Evolutionary conservation across 2,797 vertebrate genomes (phyloP), one percentile per base, ranked within the genome.

Genomic region (Gymnoscopelus microlampas): DNA sequence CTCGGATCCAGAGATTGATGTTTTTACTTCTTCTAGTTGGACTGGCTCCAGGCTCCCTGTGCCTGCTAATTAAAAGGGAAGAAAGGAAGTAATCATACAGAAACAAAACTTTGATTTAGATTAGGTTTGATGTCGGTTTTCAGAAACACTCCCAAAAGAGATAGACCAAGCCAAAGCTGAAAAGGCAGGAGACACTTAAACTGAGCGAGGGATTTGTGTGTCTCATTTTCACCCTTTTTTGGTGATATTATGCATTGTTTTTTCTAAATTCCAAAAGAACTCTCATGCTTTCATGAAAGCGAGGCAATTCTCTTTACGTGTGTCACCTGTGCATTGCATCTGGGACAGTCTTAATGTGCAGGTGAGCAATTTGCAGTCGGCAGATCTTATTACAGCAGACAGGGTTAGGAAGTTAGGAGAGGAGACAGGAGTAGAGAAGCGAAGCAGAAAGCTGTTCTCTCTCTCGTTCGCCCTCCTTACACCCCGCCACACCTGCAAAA

Each of bases 21-120:
- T 76, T 71, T 79, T 78, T 75, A 77, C 77, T 69, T 77, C 78
- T 74, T 73, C 35, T 44, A 53, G 47, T 60, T 50, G 66, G 70
- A 68, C 60, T 14, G 39, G 68, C 44, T 53, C 55, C 61, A 69
- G 53, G 49, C 63, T 71, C 50, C 23, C 62, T 68, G 35, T 65
- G 66, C 23, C 70, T 71, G 58, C 72, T 79, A 73, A 81, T 79
- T 79, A 72, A 71, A 53, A 67, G 53, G 26, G 60, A 66, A 80
- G 74, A 71, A 15, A 56, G 56, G 64, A 73, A 70, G 60, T 71
- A 69, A 77, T 77, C 60, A 48, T 66, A 39, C 73, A 70, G 47
- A 13, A 49, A 55, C 76, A 54, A 24, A 63, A 55, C 50, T 65
- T 69, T 69, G 64, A 65, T 13, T 57, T 15, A 19, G 29, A 68